These are phyloP conservation scores for Yponomeuta evonymella DNA, from an alignment of 2,888 invertebrate genomes.

Conservation along the genomic window DNA sequence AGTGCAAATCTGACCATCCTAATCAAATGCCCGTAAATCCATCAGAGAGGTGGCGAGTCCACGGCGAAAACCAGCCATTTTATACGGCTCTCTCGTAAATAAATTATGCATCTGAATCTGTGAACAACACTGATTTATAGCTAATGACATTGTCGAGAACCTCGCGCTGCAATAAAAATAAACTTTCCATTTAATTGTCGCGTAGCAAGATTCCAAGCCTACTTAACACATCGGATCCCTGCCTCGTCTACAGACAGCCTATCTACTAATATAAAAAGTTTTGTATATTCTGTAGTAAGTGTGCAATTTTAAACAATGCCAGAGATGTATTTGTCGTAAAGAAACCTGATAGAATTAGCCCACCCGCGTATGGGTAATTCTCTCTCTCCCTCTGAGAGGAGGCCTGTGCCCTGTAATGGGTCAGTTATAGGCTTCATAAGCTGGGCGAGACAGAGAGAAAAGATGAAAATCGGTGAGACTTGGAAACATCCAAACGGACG, in stretches of 20 bases:
- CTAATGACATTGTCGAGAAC: constrained; percentile 3
- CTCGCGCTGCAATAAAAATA: neutral
- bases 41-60: neutral
- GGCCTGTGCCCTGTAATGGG: too few relatives aligned
- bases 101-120: neutral
- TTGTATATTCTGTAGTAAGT: neutral
- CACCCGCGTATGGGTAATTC: too few relatives aligned
- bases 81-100: neutral
- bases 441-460: too few relatives aligned
- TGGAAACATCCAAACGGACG: too few relatives aligned
- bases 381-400: too few relatives aligned
- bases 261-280: neutral
- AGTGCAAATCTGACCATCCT: neutral
- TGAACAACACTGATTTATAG: constrained; percentile 3
- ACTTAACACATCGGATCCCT: neutral
- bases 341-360: too few relatives aligned
- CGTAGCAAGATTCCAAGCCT: neutral
- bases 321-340: too few relatives aligned
- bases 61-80: neutral
- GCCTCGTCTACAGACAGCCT: neutral
- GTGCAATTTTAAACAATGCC: neutral
- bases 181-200: constrained; percentile 6
- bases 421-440: too few relatives aligned
- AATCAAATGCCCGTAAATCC: neutral
- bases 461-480: too few relatives aligned